Evolutionary conservation across 2,797 vertebrate species (phyloP).

Genomic region (Cheirogaleus major): DNA sequence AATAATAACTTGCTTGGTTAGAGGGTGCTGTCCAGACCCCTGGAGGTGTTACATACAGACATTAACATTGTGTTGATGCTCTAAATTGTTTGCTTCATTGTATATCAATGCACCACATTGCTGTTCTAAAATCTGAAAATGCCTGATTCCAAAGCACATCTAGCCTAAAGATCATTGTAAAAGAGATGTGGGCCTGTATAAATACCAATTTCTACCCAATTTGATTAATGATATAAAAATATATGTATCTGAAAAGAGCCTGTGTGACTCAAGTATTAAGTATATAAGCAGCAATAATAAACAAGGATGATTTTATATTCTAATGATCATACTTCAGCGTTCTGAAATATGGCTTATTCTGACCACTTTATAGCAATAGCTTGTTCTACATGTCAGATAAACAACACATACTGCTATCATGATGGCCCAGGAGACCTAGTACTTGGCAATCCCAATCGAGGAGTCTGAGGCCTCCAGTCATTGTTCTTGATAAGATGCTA

Average conservation of each 20-base stretch:
- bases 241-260: background rate
- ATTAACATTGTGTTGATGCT: background rate
- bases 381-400: background rate
- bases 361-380: background rate
- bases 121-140: background rate
- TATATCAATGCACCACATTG: background rate
- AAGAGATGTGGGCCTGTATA: background rate
- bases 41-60: background rate
- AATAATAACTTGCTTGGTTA: background rate
- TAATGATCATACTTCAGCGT: background rate
- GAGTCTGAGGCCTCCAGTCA: background rate
- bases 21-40: background rate
- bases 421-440: background rate
- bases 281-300: background rate
- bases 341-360: background rate
- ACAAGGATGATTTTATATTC: background rate
- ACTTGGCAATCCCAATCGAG: background rate
- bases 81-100: background rate
- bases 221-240: background rate
- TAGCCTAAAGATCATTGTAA: background rate
- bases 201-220: background rate
- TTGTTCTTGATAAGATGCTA: background rate
- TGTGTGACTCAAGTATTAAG: background rate
- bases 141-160: background rate
- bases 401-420: background rate